Conservation (phyloP, 2,888 invertebrate genomes). For the Tetramorium bicarinatum region DNA sequence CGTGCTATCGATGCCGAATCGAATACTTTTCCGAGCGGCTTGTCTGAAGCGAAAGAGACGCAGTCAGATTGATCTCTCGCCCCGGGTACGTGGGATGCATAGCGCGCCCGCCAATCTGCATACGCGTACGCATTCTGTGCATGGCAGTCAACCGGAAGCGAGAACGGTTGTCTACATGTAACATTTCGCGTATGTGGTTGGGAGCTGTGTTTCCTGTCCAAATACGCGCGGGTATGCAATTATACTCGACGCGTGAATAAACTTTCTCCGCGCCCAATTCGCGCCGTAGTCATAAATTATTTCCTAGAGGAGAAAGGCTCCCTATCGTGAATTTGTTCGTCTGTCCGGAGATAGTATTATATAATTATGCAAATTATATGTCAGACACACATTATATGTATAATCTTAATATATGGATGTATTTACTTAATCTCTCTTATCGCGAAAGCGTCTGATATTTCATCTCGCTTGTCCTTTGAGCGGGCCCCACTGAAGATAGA, state of each 20-base stretch:
- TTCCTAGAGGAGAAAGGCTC: not conserved
- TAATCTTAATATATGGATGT: constrained; percentile 31
- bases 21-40: constrained; percentile 68
- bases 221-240: constrained; percentile 56
- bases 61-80: constrained; percentile 74
- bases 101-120: constrained; percentile 74
- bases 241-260: constrained; percentile 57
- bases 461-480: constrained; percentile 39
- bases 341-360: not conserved
- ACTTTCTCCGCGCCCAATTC: constrained; percentile 59
- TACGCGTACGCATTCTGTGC: constrained; percentile 79
- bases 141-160: constrained; percentile 79
- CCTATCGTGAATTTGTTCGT: not conserved
- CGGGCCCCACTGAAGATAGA: not conserved
- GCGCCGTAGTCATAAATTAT: constrained; percentile 57
- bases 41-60: constrained; percentile 66
- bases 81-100: constrained; percentile 70
- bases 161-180: constrained; percentile 76
- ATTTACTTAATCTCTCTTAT: constrained; percentile 41
- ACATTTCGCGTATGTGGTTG: constrained; percentile 70
- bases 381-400: not conserved
- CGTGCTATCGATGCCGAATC: constrained; percentile 38
- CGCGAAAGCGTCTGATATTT: constrained; percentile 29
- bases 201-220: constrained; percentile 68
- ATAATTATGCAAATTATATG: no score